These are phyloP conservation scores for Paedocypris micromegethes DNA, from an alignment of 2,797 vertebrate genomes.

Conservation along the genomic window DNA sequence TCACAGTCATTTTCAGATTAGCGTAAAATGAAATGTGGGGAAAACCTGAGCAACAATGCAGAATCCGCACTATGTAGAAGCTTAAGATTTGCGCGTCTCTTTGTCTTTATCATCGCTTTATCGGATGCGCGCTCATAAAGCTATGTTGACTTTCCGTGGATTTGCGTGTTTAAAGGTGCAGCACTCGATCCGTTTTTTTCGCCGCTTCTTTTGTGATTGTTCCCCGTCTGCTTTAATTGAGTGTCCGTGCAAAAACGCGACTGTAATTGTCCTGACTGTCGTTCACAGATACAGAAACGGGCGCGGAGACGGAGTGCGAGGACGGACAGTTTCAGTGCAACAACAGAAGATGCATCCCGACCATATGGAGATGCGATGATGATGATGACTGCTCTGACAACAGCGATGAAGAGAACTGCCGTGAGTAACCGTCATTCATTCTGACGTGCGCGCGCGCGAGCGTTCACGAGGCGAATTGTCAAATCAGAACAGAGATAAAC, in stretches of 20 bases:
- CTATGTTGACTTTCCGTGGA: not conserved
- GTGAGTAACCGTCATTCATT: conserved; percentile 70
- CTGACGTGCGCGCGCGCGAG: not conserved
- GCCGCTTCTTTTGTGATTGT: not conserved
- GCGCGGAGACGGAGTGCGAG: conserved; percentile 77
- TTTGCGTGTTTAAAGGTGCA: not conserved
- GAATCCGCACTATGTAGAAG: not conserved
- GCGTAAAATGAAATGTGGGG: too few relatives aligned
- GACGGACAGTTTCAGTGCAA: conserved; percentile 91
- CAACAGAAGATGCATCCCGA: conserved; percentile 90
- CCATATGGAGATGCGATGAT: conserved; percentile 93
- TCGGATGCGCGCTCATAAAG: not conserved
- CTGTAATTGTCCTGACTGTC: conserved; percentile 3
- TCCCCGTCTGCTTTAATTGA: not conserved
- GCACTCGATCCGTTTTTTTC: too few relatives aligned
- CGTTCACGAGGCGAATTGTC: not conserved
- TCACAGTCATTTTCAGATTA: too few relatives aligned
- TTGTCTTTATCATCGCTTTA: conserved; percentile 10
- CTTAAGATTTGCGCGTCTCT: not conserved
- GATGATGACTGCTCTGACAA: conserved; percentile 96
- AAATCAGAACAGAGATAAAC: not conserved
- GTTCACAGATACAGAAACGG: conserved; percentile 39
- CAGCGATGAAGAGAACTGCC: conserved; percentile 93
- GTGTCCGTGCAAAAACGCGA: not conserved
- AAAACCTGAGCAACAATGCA: too few relatives aligned